Percentiles rank a stretch among this genome's conserved stretches.
Conservation (phyloP, 1,140 invertebrate species). For the Bombus impatiens region DNA sequence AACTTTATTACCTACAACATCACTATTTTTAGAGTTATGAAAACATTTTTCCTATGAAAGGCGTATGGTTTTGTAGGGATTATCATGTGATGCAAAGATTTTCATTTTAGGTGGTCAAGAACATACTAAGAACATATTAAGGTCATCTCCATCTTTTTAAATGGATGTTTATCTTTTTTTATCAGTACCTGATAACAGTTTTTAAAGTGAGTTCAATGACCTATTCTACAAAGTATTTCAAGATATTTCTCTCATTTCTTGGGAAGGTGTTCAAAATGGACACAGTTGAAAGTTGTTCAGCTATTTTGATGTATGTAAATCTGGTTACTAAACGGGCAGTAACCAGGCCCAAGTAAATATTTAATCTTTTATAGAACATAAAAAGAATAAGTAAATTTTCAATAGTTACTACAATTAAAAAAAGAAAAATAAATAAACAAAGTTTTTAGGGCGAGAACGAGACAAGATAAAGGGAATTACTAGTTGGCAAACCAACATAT, state of each 20-base stretch:
- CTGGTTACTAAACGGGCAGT: slow-evolving; percentile 1
- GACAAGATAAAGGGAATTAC: slow-evolving; percentile 3
- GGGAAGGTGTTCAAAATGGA: slow-evolving; percentile 13
- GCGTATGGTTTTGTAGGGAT: neutral
- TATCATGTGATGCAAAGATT: slow-evolving; percentile 19
- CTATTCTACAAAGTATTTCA: slow-evolving; percentile 19
- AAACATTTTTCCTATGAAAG: slow-evolving; percentile 2
- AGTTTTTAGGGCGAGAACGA: neutral
- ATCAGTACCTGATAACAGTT: slow-evolving; percentile 15
- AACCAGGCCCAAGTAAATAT: slow-evolving; percentile 16
- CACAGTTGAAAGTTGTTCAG: slow-evolving; percentile 10
- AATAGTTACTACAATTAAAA: slow-evolving; percentile 2
- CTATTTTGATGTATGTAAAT: slow-evolving; percentile 21
- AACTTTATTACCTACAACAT: slow-evolving; percentile 29
- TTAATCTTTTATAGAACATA: neutral
- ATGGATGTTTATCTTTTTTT: slow-evolving; percentile 24
- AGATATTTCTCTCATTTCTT: slow-evolving; percentile 21
- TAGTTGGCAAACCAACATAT: neutral
- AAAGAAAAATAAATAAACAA: neutral
- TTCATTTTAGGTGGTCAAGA: slow-evolving; percentile 24
- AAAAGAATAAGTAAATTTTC: neutral
- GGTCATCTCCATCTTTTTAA: slow-evolving; percentile 35
- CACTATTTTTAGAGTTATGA: slow-evolving; percentile 14
- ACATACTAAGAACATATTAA: slow-evolving; percentile 26
- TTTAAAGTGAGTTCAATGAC: slow-evolving; percentile 35